phyloP scores from a whole-genome alignment of 2,797 vertebrate genomes.

The Etheostoma nigrum region DNA sequence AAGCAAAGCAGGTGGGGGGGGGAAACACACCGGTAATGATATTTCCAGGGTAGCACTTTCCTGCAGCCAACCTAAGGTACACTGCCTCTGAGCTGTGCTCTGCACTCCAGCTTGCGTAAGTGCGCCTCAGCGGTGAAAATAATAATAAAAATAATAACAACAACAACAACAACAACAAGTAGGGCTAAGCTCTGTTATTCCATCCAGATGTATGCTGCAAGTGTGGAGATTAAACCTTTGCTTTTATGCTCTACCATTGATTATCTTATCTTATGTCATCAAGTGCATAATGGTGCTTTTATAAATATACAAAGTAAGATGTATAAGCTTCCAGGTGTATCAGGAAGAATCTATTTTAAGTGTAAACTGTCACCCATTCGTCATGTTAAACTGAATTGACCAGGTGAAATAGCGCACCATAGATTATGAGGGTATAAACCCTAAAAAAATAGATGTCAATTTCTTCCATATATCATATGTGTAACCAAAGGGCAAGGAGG shows the following conservation, averaged over 20 bases:
- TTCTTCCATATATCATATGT: constrained; percentile 47
- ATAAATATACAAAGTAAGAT: neutral
- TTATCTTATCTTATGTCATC: neutral
- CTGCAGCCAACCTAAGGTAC: neutral
- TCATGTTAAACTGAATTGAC: constrained; percentile 40
- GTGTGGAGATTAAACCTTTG: neutral
- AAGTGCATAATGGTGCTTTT: neutral
- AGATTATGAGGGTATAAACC: constrained; percentile 54
- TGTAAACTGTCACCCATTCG: constrained; percentile 11
- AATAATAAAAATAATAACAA: too few species aligned
- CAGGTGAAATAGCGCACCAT: constrained; percentile 13
- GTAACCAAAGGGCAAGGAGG: constrained; percentile 50
- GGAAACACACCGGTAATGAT: too few species aligned
- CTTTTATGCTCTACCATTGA: neutral
- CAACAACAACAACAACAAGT: too few species aligned
- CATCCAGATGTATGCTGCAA: too few species aligned
- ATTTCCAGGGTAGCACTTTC: too few species aligned
- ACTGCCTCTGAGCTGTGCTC: neutral
- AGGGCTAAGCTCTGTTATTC: too few species aligned
- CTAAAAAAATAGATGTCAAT: constrained; percentile 37
- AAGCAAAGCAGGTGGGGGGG: too few species aligned
- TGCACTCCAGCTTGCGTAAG: too few species aligned
- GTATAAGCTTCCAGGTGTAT: neutral
- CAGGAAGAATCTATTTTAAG: constrained; percentile 9
- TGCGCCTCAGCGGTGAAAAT: neutral